Conservation (phyloP, 2,797 vertebrate species). For the Hippoglossus hippoglossus region DNA sequence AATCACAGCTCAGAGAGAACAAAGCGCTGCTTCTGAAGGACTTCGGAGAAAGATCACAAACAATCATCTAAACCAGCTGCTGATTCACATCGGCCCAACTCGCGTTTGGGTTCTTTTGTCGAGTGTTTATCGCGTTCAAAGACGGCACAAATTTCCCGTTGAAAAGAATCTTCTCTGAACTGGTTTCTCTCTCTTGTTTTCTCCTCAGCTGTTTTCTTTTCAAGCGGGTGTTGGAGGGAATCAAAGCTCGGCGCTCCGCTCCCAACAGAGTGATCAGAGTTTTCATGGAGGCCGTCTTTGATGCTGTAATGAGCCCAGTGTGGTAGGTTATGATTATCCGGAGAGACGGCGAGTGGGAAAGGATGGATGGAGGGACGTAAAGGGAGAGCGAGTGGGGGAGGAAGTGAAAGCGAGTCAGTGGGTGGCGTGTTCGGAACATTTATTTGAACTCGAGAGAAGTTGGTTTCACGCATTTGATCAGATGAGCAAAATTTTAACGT, state of each 20-base stretch:
- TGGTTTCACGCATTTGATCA: slow-evolving; percentile 29
- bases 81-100: slow-evolving; percentile 6
- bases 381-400: slow-evolving; percentile 26
- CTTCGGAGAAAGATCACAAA: slow-evolving; percentile 8
- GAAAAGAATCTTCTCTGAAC: slow-evolving; percentile 41
- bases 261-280: slow-evolving; percentile 60
- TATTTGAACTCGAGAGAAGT: slow-evolving; percentile 41
- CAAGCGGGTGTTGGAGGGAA: slow-evolving; percentile 44
- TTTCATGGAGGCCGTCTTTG: slow-evolving; percentile 68
- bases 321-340: slow-evolving; percentile 69
- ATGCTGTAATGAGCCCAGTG: slow-evolving; percentile 72
- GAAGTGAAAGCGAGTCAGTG: slow-evolving; percentile 49
- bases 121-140: slow-evolving; percentile 42
- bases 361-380: slow-evolving; percentile 49
- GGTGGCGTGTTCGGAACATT: slow-evolving; percentile 50
- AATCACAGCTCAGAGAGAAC: slow-evolving; percentile 11
- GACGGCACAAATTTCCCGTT: slow-evolving; percentile 12
- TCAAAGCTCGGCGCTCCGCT: slow-evolving; percentile 63
- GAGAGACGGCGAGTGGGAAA: slow-evolving; percentile 38
- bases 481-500: slow-evolving; percentile 32
- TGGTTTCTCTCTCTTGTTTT: slow-evolving; percentile 44
- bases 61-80: background rate
- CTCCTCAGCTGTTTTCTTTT: slow-evolving; percentile 49
- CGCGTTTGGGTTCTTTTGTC: slow-evolving; percentile 3
- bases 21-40: slow-evolving; percentile 7